A percentile compares a stretch with the other conserved stretches of the same genome.
Evolutionary conservation across 2,113 vertebrate genomes (phyloP).

Genomic region (Picathartes gymnocephalus): DNA sequence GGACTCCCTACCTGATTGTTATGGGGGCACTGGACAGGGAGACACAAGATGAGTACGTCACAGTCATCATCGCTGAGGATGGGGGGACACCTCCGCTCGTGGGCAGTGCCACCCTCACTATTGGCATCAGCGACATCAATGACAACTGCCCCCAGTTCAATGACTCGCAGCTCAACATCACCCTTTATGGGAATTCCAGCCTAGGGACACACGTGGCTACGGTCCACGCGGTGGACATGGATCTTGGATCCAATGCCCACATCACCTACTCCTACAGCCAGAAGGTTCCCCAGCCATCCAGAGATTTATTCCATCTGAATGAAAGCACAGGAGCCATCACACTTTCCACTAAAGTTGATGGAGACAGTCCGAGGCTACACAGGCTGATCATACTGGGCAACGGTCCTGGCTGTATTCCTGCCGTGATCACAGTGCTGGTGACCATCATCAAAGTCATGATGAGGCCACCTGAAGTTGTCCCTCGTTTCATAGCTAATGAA

Average conservation of each 20-base stretch:
- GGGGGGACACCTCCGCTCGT: constrained; percentile 86
- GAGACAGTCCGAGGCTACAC: constrained; percentile 75
- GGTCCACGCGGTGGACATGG: constrained; percentile 84
- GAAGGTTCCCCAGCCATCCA: constrained; percentile 83
- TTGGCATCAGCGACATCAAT: constrained; percentile 90
- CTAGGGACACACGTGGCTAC: constrained; percentile 78
- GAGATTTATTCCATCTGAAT: constrained; percentile 85
- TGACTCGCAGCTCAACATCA: constrained; percentile 83
- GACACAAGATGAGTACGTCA: constrained; percentile 83
- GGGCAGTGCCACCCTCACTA: constrained; percentile 89
- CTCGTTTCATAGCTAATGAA: constrained; percentile 91
- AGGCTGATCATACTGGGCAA: constrained; percentile 88
- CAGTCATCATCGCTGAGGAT: constrained; percentile 91
- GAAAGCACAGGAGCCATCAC: constrained; percentile 82
- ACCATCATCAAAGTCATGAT: constrained; percentile 82
- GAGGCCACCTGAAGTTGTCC: constrained; percentile 83
- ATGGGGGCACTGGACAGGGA: constrained; percentile 90
- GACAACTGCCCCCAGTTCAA: constrained; percentile 93
- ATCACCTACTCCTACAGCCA: constrained; percentile 93
- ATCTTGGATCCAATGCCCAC: constrained; percentile 88
- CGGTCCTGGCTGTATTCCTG: constrained; percentile 92
- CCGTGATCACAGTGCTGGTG: constrained; percentile 82
- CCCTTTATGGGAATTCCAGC: constrained; percentile 86
- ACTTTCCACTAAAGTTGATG: constrained; percentile 80
- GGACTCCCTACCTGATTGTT: constrained; percentile 91